Evolutionary conservation across 2,113 vertebrate genomes (phyloP), one percentile per base, ranked within the genome.

Genomic region (Rhineura floridana): DNA sequence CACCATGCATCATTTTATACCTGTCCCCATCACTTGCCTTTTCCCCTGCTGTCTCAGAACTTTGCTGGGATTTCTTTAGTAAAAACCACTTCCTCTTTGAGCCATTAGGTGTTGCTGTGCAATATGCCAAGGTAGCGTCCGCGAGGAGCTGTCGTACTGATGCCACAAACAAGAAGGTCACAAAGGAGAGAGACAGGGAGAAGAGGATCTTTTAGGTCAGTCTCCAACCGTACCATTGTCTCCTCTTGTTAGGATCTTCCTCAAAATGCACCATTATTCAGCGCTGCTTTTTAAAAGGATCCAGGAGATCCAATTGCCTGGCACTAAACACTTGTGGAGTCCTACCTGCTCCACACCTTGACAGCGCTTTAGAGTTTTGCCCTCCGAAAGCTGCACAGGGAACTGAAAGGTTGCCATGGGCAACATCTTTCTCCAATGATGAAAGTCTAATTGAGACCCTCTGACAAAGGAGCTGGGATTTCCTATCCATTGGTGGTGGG

Each of bases 391-490:
- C 70, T 73, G 55, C 86, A 90, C 42, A 12, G 52, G 79, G n/a
- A 90, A 89, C 88, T 83, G 84, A 82, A 84, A 92, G 86, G 91
- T 93, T 95, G 92, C 87, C 65, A 78, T 21, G 4, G 89, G 91
- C 93, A 94, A 89, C 90, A 5, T 30, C 86, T 83, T 90, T 77
- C n/a, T 25, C 65, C 1, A 42, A 86, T 70, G 46, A 21, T 0
- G 11, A 33, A 73, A 5, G 30, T 76, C 82, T 88, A 80, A 94
- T 88, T 93, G 73, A 2, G 62, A 85, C 85, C 81, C 73, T 93
- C 23, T 84, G 79, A 6, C 81, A 65, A 52, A 3, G 6, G 36
- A 55, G 72, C 28, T 59, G 93, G 93, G 93, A 93, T 94, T 95
- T 93, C 92, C 90, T 88, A 50, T 63, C 81, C 59, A 30, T 81